Evolutionary conservation across 2,888 invertebrate species (phyloP).

Genomic region (Cataglyphis rosenhaueri): DNA sequence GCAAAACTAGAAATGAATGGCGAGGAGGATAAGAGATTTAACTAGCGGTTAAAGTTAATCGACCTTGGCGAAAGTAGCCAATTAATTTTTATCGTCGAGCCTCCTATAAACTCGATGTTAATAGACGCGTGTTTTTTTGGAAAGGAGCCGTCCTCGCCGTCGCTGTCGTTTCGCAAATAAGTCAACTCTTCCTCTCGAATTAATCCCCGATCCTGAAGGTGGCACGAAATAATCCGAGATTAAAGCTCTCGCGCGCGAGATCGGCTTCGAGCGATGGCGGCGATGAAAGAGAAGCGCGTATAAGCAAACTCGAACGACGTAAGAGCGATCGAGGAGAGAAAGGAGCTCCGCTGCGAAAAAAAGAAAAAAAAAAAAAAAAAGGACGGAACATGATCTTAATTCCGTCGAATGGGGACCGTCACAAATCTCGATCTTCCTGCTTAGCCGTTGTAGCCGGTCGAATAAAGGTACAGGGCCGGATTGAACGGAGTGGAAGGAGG

Average conservation of each 20-base stretch:
- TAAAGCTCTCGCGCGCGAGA: slow-evolving; percentile 72
- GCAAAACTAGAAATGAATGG: not conserved
- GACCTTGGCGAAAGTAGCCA: slow-evolving; percentile 24
- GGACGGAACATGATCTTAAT: slow-evolving; percentile 79
- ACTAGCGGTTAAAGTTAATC: slow-evolving; percentile 17
- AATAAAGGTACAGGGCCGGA: slow-evolving; percentile 17
- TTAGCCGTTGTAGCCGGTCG: slow-evolving; percentile 66
- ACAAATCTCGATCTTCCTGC: slow-evolving; percentile 81
- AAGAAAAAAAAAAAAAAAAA: slow-evolving; percentile 58
- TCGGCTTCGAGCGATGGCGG: slow-evolving; percentile 44
- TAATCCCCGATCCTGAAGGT: slow-evolving; percentile 83
- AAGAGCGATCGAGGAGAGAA: slow-evolving; percentile 35
- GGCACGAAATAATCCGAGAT: slow-evolving; percentile 82
- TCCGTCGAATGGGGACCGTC: slow-evolving; percentile 75
- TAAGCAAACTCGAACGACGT: slow-evolving; percentile 24
- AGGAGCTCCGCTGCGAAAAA: slow-evolving; percentile 39
- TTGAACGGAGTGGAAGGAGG: not conserved
- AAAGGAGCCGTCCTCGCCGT: not conserved
- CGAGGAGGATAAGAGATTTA: not conserved
- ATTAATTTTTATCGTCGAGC: slow-evolving; percentile 28
- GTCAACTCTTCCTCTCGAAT: slow-evolving; percentile 75
- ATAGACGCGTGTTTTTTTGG: slow-evolving; percentile 1
- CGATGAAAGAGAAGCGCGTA: slow-evolving; percentile 33
- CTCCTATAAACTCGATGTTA: slow-evolving; percentile 16
- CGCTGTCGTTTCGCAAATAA: slow-evolving; percentile 65